Conservation (phyloP, 2,113 vertebrate species). For the Brachionichthys hirsutus region DNA sequence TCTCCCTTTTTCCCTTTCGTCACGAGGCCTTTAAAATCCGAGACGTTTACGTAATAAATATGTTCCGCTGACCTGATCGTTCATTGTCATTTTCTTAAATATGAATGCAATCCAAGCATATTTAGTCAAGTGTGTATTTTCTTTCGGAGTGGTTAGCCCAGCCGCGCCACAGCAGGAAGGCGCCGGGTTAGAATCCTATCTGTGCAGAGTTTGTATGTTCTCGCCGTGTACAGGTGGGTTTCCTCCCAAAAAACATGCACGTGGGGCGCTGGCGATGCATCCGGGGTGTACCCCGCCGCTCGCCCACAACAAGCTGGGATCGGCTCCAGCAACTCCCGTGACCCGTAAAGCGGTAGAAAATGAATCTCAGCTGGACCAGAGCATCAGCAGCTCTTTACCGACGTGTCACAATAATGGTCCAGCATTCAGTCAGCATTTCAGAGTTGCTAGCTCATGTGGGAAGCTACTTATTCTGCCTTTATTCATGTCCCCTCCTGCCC, state of each 20-base stretch:
- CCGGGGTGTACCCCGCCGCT: too few species aligned
- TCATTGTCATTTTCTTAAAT: slow-evolving; percentile 1
- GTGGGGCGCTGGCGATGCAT: too few species aligned
- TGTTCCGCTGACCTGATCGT: slow-evolving; percentile 2
- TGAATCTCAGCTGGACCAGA: background rate
- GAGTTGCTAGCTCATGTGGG: slow-evolving; percentile 26
- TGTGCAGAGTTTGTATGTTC: too few species aligned
- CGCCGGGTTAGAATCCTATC: too few species aligned
- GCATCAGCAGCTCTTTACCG: background rate
- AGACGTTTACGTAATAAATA: background rate
- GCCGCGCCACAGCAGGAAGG: too few species aligned
- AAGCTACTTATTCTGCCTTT: slow-evolving; percentile 23
- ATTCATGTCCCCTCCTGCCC: background rate
- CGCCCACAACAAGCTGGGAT: too few species aligned
- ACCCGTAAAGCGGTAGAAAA: too few species aligned
- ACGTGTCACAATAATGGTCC: slow-evolving; percentile 32
- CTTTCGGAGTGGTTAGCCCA: too few species aligned
- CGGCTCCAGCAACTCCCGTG: too few species aligned
- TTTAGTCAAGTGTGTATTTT: background rate
- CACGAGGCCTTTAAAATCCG: background rate
- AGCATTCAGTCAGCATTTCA: slow-evolving; percentile 40
- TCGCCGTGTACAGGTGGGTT: too few species aligned
- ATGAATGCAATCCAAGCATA: background rate
- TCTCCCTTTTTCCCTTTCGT: background rate
- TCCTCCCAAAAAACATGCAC: too few species aligned